Conservation (phyloP, 2,113 vertebrate genomes). For the Orycteropus afer region DNA sequence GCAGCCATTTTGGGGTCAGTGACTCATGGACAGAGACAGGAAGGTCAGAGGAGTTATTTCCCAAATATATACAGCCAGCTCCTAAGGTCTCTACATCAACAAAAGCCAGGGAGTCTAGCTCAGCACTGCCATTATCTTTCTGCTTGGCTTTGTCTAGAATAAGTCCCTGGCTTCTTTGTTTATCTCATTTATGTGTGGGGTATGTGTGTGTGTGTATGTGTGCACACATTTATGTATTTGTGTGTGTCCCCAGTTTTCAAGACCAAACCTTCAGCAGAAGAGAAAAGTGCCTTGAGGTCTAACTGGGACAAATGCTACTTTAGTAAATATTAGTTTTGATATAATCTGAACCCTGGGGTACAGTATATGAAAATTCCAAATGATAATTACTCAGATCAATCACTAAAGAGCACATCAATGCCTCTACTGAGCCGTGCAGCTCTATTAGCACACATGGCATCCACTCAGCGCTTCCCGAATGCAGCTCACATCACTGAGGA, state of each 20-base stretch:
- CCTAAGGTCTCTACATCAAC: not conserved
- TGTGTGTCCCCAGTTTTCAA: not conserved
- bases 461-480: constrained; percentile 43
- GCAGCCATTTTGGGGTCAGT: not conserved
- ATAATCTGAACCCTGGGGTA: constrained; percentile 46
- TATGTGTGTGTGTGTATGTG: not conserved
- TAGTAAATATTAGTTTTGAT: constrained; percentile 70
- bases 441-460: constrained; percentile 71
- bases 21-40: not conserved
- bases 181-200: not conserved
- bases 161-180: not conserved
- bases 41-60: not conserved
- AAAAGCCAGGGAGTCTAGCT: not conserved
- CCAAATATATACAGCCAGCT: not conserved
- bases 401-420: not conserved
- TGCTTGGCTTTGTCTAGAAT: not conserved
- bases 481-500: constrained; percentile 74
- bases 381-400: constrained; percentile 60
- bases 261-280: constrained; percentile 45
- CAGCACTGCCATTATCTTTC: not conserved
- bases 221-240: no score
- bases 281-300: constrained; percentile 39
- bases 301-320: not conserved
- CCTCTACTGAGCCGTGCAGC: not conserved
- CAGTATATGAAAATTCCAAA: constrained; percentile 37